Conservation (phyloP, 1,140 invertebrate genomes). For the Drosophila nigrodunni region DNA sequence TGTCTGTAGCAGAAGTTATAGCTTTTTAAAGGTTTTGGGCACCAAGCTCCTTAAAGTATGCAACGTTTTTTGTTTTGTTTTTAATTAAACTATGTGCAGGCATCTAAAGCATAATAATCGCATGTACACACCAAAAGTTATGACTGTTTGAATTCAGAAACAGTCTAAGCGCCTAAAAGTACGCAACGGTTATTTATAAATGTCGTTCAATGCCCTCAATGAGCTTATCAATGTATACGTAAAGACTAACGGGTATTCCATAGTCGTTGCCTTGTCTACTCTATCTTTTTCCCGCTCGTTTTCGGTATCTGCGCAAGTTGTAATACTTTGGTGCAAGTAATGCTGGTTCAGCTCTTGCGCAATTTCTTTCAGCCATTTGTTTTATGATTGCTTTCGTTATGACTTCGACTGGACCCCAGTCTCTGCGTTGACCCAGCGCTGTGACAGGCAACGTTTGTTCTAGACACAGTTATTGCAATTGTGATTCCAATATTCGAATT, state of each 20-base stretch:
- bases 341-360: constrained; percentile 45
- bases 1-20: too few species aligned
- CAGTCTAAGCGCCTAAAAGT: too few species aligned
- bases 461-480: constrained; percentile 17
- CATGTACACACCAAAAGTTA: too few species aligned
- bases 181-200: too few species aligned
- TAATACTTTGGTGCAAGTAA: constrained; percentile 16
- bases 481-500: background rate
- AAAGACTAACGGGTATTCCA: background rate
- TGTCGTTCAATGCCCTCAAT: too few species aligned
- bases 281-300: background rate
- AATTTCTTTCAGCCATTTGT: constrained; percentile 50
- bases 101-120: too few species aligned
- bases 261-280: background rate
- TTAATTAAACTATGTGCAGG: too few species aligned
- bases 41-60: too few species aligned
- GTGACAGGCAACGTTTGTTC: constrained; percentile 17
- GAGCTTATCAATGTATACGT: too few species aligned
- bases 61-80: too few species aligned
- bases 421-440: constrained; percentile 29
- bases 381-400: constrained; percentile 58
- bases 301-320: constrained; percentile 24
- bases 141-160: too few species aligned
- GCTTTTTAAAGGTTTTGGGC: too few species aligned
- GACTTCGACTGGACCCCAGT: constrained; percentile 1